A percentile compares a stretch with the other conserved stretches of the same genome.
Evolutionary conservation across 2,888 invertebrate genomes (phyloP).

Genomic region (Agriotes lineatus): DNA sequence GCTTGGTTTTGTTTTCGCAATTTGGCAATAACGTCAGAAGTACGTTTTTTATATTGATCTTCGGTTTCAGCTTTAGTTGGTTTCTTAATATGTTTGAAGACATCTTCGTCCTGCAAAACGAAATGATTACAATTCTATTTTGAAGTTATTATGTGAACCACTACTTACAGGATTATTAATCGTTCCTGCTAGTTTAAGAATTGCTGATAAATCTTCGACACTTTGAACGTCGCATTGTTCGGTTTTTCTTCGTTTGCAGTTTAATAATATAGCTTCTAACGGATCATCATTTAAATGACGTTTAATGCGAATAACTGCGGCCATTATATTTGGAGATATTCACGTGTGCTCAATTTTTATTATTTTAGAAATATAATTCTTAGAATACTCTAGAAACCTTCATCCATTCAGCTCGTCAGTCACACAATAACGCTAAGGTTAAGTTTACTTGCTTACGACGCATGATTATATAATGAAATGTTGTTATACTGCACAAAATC

Average conservation of each 20-base stretch:
- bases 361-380: too few relatives aligned
- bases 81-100: constrained; percentile 65
- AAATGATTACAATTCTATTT: too few relatives aligned
- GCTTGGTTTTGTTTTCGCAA: constrained; percentile 66
- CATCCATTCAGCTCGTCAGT: too few relatives aligned
- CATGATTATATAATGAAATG: too few relatives aligned
- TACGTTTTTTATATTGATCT: constrained; percentile 67
- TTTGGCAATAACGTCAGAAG: constrained; percentile 66
- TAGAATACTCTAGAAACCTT: too few relatives aligned
- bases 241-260: constrained; percentile 78
- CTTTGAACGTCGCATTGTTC: constrained; percentile 59
- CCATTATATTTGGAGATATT: too few relatives aligned
- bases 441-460: too few relatives aligned
- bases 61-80: constrained; percentile 67
- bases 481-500: too few relatives aligned
- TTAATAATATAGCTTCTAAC: constrained; percentile 76
- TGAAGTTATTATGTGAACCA: too few relatives aligned
- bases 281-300: constrained; percentile 80
- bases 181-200: constrained; percentile 81
- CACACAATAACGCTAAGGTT: too few relatives aligned
- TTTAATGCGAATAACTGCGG: constrained; percentile 80
- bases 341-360: too few relatives aligned
- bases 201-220: constrained; percentile 69
- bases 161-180: constrained; percentile 75
- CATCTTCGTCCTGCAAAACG: constrained; percentile 65